Evolutionary conservation across 2,113 vertebrate genomes (phyloP).

Genomic region (Puntigrus tetrazona): DNA sequence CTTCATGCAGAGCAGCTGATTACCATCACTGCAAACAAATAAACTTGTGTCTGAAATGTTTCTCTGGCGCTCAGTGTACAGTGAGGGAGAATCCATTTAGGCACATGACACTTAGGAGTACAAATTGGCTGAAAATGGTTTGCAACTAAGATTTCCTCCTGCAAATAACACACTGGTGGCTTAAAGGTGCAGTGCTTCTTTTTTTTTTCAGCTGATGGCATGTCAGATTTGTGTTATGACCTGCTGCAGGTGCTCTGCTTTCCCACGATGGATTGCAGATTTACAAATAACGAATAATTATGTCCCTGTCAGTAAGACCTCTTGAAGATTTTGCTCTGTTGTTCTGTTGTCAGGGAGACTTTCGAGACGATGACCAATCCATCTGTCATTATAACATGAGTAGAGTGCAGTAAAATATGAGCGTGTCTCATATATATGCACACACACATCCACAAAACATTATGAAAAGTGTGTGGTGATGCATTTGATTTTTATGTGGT

Average conservation of each 20-base stretch:
- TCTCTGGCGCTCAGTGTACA: neutral
- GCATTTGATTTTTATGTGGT: neutral
- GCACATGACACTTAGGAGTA: slow-evolving; percentile 4
- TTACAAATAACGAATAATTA: neutral
- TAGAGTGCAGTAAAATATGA: neutral
- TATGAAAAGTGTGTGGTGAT: neutral
- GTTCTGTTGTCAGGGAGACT: slow-evolving; percentile 41
- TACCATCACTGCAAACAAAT: slow-evolving; percentile 26
- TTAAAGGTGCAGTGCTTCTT: neutral
- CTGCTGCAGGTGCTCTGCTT: neutral
- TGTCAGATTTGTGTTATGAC: slow-evolving; percentile 2
- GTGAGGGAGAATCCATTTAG: neutral
- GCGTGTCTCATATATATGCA: neutral
- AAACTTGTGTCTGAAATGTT: neutral
- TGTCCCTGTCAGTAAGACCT: neutral
- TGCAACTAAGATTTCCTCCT: neutral
- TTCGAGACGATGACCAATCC: neutral
- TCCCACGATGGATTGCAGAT: neutral
- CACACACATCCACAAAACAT: too few relatives aligned
- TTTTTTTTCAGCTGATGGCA: neutral
- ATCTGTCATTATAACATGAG: neutral
- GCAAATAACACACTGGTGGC: neutral
- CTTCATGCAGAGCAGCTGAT: slow-evolving; percentile 18
- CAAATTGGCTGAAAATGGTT: neutral
- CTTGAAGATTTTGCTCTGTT: neutral